A percentile compares a stretch with the other conserved stretches of the same genome.
phyloP scores from a whole-genome alignment of 2,113 vertebrate species.

The Myotis davidii region DNA sequence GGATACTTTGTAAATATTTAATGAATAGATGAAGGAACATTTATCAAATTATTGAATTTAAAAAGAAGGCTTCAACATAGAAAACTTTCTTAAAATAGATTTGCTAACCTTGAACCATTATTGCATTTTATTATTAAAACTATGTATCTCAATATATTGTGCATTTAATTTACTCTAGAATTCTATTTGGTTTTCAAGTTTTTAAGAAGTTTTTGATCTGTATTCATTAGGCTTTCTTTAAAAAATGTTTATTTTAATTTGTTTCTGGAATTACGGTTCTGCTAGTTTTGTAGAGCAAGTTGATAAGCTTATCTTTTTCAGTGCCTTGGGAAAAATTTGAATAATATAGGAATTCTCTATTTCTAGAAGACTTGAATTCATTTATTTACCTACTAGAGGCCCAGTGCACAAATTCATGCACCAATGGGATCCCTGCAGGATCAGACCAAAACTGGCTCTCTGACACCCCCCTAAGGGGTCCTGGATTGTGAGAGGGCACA shows the following conservation, averaged over 20 bases:
- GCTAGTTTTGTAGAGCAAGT: background rate
- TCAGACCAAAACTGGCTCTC: too few species aligned
- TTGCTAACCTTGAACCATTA: background rate
- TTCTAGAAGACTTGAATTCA: background rate
- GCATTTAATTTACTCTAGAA: background rate
- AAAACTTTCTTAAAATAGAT: background rate
- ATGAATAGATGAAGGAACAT: background rate
- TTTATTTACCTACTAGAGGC: background rate
- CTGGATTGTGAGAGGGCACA: too few species aligned
- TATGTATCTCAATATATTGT: background rate
- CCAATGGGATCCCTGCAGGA: too few species aligned
- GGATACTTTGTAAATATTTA: background rate
- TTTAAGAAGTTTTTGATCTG: background rate
- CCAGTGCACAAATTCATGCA: too few species aligned
- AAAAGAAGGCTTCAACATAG: background rate
- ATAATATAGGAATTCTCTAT: background rate
- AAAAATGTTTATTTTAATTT: background rate
- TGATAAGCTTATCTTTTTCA: background rate
- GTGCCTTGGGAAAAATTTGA: background rate
- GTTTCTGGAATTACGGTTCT: conserved; percentile 5
- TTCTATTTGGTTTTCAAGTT: background rate
- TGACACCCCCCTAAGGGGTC: too few species aligned
- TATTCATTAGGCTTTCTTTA: background rate
- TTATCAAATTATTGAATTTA: background rate
- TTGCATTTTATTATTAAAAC: background rate